Percentiles rank a stretch among this genome's conserved stretches.
Evolutionary conservation across 92 coral and sea anemone species (phyloP).

Genomic region (Umimayanthus kanabou): DNA sequence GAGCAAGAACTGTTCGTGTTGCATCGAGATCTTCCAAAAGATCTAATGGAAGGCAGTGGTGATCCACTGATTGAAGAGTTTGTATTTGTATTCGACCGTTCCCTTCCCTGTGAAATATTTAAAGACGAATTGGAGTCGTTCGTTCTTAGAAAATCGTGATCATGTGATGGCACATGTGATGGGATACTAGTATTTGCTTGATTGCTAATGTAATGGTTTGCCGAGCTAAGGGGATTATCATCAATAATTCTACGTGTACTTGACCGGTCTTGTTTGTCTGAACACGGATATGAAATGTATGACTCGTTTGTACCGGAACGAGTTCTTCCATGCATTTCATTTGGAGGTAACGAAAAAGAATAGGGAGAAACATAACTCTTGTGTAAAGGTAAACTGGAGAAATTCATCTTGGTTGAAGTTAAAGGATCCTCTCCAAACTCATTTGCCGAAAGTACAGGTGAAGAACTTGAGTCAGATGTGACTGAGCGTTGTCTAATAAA

Average conservation of each 20-base stretch:
- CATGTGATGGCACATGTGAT: background rate
- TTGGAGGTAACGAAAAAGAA: background rate
- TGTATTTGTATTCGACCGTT: background rate
- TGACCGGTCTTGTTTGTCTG: background rate
- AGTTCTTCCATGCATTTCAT: background rate
- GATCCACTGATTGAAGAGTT: background rate
- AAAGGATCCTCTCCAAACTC: background rate
- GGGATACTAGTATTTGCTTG: too few relatives aligned
- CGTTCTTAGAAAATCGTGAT: background rate
- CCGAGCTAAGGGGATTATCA: background rate
- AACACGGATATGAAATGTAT: background rate
- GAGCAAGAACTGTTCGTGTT: constrained; percentile 13
- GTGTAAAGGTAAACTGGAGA: constrained; percentile 17
- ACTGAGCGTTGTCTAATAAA: background rate
- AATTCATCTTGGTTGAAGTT: background rate
- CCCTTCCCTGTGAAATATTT: background rate
- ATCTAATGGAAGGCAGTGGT: background rate
- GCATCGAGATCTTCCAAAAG: constrained; percentile 3
- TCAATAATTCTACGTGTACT: background rate
- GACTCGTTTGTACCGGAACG: constrained; percentile 25
- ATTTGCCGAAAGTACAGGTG: background rate
- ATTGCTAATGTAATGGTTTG: background rate
- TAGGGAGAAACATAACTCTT: background rate
- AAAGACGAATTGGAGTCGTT: constrained; percentile 18
- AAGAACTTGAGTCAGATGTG: background rate